Percentiles rank a stretch among this genome's conserved stretches.
Evolutionary conservation across 2,888 invertebrate species (phyloP).

Genomic region (Nephrotoma flavescens): DNA sequence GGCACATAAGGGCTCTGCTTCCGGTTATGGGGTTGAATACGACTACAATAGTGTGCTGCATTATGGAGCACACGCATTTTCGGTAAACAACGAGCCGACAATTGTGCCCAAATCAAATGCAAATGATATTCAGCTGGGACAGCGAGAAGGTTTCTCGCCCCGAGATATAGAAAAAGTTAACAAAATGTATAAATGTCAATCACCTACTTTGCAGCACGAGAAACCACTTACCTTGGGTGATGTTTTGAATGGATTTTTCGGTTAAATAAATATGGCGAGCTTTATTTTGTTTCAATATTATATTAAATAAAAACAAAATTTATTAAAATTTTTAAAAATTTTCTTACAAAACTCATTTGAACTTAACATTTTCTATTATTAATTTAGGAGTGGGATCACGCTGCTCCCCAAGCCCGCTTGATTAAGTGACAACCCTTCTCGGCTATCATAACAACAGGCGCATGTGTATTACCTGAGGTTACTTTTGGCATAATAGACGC

Average conservation of each 20-base stretch:
- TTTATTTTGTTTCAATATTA: neutral
- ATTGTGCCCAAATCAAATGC: conserved; percentile 37
- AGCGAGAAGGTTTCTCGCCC: conserved; percentile 42
- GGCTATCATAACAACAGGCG: conserved; percentile 66
- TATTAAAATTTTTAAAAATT: neutral
- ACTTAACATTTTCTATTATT: neutral
- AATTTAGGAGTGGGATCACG: neutral
- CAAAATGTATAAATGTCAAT: conserved; percentile 52
- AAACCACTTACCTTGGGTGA: neutral
- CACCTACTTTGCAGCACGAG: neutral
- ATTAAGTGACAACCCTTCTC: conserved; percentile 42
- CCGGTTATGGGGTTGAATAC: conserved; percentile 46
- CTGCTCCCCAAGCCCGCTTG: conserved; percentile 30
- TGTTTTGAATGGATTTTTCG: neutral
- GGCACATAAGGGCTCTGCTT: conserved; percentile 34
- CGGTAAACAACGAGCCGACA: conserved; percentile 46
- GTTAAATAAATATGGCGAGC: neutral
- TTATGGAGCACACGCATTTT: conserved; percentile 54
- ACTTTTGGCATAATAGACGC: conserved; percentile 69
- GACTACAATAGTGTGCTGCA: conserved; percentile 65
- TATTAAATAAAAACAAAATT: neutral
- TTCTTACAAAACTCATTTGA: neutral
- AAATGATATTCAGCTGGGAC: neutral
- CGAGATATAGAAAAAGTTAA: conserved; percentile 53
- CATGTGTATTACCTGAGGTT: conserved; percentile 61